Conservation (phyloP, 1,140 invertebrate genomes). For the Aphidius gifuensis region DNA sequence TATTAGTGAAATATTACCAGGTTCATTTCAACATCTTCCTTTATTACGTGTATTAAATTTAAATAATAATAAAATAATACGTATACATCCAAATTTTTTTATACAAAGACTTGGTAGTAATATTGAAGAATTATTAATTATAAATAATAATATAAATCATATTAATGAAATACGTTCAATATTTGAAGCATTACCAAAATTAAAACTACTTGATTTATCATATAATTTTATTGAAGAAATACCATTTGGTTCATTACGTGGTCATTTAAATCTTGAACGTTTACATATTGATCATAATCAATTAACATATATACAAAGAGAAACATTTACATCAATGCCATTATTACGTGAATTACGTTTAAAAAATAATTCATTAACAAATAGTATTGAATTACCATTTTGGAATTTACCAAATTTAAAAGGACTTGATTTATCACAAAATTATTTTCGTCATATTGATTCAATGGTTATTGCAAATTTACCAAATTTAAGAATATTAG, state of each 20-base stretch:
- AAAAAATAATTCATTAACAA: conserved; percentile 72
- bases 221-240: conserved; percentile 72
- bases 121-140: conserved; percentile 73
- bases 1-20: conserved; percentile 72
- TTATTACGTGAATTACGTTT: conserved; percentile 75
- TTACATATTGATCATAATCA: conserved; percentile 78
- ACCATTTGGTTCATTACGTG: conserved; percentile 69
- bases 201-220: conserved; percentile 75
- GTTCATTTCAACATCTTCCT: conserved; percentile 76
- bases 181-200: conserved; percentile 70
- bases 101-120: conserved; percentile 66
- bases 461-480: conserved; percentile 69
- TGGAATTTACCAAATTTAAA: conserved; percentile 80
- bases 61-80: conserved; percentile 73
- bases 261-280: conserved; percentile 74
- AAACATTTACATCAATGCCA: conserved; percentile 77
- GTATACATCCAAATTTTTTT: conserved; percentile 78
- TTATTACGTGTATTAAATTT: conserved; percentile 70
- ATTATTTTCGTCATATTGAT: conserved; percentile 71
- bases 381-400: conserved; percentile 63
- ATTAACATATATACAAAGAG: conserved; percentile 68
- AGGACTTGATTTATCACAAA: conserved; percentile 74
- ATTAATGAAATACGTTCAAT: conserved; percentile 69
- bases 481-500: conserved; percentile 71
- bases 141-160: conserved; percentile 72